A percentile compares a stretch with the other conserved stretches of the same genome.
phyloP scores from a whole-genome alignment of 2,888 invertebrate species.

The Bembecia ichneumoniformis region DNA sequence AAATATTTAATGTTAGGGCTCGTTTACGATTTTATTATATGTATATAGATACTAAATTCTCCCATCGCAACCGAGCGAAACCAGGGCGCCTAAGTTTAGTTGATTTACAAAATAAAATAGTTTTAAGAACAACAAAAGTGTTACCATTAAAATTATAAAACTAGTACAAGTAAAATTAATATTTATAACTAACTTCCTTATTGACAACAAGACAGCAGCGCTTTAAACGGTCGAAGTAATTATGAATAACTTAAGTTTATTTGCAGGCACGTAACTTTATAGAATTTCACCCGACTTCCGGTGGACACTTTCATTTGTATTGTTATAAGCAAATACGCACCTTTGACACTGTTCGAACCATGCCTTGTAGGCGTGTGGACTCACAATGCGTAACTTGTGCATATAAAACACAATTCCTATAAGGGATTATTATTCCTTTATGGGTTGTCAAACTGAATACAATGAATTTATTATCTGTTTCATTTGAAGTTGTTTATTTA shows the following conservation, averaged over 20 bases:
- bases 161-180: background rate
- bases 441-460: no score
- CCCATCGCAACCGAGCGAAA: no score
- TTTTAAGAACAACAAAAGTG: background rate
- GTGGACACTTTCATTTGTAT: conserved; percentile 44
- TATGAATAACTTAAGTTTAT: conserved; percentile 9
- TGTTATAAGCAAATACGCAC: conserved; percentile 27
- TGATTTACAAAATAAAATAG: background rate
- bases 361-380: conserved; percentile 1
- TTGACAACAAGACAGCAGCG: background rate
- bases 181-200: background rate
- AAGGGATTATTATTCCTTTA: no score
- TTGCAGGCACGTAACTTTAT: conserved; percentile 10
- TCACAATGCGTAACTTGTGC: background rate
- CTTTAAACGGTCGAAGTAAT: background rate
- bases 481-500: no score
- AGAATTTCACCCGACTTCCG: conserved; percentile 31
- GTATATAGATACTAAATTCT: no score
- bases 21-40: no score
- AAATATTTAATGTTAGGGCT: no score
- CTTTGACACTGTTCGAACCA: conserved; percentile 21
- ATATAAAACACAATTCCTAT: background rate
- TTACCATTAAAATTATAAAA: background rate
- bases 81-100: no score
- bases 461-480: no score